These are phyloP conservation scores for Linnaemya vulpina DNA, from an alignment of 2,888 invertebrate genomes.

Conservation along the genomic window DNA sequence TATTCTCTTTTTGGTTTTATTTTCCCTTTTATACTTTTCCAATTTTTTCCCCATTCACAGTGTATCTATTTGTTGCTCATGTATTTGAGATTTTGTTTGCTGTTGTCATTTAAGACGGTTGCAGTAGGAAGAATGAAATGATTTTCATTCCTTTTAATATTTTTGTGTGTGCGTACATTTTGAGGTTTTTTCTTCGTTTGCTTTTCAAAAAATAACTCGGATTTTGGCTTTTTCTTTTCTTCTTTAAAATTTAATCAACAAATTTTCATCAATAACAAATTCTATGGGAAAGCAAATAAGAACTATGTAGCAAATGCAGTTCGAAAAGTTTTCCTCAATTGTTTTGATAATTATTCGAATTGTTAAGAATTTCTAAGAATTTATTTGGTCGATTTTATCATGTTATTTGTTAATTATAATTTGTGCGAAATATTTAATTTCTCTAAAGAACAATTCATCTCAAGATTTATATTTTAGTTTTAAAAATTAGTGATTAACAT, in stretches of 20 bases:
- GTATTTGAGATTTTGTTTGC: constrained; percentile 11
- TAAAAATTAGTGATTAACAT: too few relatives aligned
- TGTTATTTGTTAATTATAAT: too few relatives aligned
- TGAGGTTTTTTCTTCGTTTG: not conserved
- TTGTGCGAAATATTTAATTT: too few relatives aligned
- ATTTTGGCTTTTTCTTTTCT: not conserved
- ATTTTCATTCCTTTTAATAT: not conserved
- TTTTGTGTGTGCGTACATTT: not conserved
- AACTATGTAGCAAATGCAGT: not conserved
- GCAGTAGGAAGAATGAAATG: constrained; percentile 11
- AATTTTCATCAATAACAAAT: not conserved
- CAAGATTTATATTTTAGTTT: too few relatives aligned
- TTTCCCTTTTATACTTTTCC: not conserved
- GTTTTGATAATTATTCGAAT: too few relatives aligned
- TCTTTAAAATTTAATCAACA: constrained; percentile 17
- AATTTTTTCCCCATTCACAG: not conserved
- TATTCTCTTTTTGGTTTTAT: not conserved
- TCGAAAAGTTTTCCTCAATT: too few relatives aligned
- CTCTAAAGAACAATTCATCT: too few relatives aligned
- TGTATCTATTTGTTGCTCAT: not conserved
- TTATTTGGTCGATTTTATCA: too few relatives aligned
- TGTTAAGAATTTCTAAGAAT: too few relatives aligned
- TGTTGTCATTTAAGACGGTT: constrained; percentile 31
- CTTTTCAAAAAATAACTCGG: not conserved
- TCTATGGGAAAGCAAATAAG: not conserved